phyloP scores from a whole-genome alignment of 2,888 invertebrate species.

The Adelphocoris suturalis region DNA sequence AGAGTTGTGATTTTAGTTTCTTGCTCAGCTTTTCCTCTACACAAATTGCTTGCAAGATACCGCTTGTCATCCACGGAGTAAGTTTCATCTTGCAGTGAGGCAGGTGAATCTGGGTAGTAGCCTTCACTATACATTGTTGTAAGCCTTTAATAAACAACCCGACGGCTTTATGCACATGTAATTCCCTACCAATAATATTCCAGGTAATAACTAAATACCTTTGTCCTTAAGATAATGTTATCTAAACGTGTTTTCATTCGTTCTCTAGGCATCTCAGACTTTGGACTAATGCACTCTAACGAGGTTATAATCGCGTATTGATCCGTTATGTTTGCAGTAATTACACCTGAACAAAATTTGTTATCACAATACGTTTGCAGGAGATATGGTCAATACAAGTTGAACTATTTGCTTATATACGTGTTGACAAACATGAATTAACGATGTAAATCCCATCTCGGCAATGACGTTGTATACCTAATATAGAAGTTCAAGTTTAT shows the following conservation, averaged over 20 bases:
- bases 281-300: no score
- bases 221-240: not conserved
- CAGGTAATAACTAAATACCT: not conserved
- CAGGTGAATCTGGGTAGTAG: not conserved
- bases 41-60: not conserved
- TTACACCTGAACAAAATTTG: no score
- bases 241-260: constrained; percentile 10
- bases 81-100: constrained; percentile 10
- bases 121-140: not conserved
- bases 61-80: constrained; percentile 47
- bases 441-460: no score
- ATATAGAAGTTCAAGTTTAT: no score
- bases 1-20: not conserved
- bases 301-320: no score
- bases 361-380: no score
- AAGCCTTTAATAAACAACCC: not conserved
- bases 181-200: not conserved
- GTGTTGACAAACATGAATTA: no score
- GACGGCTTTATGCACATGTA: not conserved
- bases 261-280: no score
- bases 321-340: no score
- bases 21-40: not conserved
- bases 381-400: no score
- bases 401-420: no score
- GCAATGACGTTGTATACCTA: no score